Percentiles rank a stretch among this genome's conserved stretches.
Conservation (phyloP, 1,140 invertebrate species). For the Pectinophora gossypiella region DNA sequence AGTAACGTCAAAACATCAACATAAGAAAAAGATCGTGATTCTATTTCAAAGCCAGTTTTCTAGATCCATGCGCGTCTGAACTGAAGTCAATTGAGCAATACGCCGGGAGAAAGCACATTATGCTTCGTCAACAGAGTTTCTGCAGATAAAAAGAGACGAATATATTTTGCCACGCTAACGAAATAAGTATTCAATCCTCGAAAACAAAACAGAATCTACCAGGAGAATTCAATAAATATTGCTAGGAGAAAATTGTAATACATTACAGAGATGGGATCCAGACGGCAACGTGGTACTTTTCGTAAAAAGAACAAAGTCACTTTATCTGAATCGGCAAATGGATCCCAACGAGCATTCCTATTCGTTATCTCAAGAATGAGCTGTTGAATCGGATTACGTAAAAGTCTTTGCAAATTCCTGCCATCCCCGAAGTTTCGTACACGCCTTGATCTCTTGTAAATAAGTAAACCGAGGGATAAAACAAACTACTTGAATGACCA, state of each 20-base stretch:
- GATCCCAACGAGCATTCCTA: background rate
- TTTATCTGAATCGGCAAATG: conserved; percentile 3
- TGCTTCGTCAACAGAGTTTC: conserved; percentile 16
- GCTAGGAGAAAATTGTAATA: conserved; percentile 24
- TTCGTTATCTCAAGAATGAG: background rate
- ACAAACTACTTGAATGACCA: background rate
- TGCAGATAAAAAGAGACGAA: conserved; percentile 21
- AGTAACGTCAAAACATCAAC: no score
- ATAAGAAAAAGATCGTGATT: no score
- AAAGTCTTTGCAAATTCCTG: no score
- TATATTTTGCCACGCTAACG: conserved; percentile 17
- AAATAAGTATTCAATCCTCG: conserved; percentile 22
- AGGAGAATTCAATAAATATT: conserved; percentile 20
- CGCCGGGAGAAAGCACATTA: background rate
- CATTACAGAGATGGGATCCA: conserved; percentile 19
- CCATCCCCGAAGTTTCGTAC: no score
- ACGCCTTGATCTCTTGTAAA: background rate
- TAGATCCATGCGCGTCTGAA: no score
- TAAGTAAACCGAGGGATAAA: background rate
- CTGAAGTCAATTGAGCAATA: background rate
- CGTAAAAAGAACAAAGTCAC: conserved; percentile 17
- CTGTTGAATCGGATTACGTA: no score
- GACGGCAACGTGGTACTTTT: conserved; percentile 13
- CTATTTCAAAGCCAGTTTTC: background rate
- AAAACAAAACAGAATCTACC: conserved; percentile 24